Conservation (phyloP, 2,888 invertebrate species). For the Thera britannica region DNA sequence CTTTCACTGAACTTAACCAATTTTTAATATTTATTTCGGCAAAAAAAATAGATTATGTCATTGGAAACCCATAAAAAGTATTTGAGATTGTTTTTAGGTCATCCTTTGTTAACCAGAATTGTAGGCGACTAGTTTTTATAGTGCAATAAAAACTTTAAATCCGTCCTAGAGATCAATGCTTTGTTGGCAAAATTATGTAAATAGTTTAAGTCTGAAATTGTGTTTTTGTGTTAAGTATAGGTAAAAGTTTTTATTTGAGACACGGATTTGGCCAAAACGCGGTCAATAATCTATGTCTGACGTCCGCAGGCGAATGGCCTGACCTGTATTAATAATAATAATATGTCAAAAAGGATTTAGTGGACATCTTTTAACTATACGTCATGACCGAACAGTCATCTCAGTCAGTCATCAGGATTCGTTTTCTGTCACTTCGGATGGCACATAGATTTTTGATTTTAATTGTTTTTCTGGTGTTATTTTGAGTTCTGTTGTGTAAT, state of each 20-base stretch:
- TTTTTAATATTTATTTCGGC: constrained; percentile 42
- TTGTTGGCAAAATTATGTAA: constrained; percentile 20
- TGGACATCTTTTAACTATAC: too few relatives aligned
- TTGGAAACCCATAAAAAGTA: constrained; percentile 43
- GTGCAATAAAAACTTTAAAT: constrained; percentile 30
- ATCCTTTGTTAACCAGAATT: constrained; percentile 42
- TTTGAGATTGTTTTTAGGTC: constrained; percentile 42
- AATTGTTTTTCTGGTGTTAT: too few relatives aligned
- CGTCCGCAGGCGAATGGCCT: too few relatives aligned
- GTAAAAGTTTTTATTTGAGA: background rate
- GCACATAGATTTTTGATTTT: too few relatives aligned
- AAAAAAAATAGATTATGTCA: constrained; percentile 56
- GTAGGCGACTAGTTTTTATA: constrained; percentile 35
- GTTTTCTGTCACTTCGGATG: too few relatives aligned
- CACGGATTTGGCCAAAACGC: background rate
- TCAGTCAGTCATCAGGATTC: too few relatives aligned
- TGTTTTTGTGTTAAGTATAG: constrained; percentile 21
- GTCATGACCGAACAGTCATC: too few relatives aligned
- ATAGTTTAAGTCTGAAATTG: constrained; percentile 13
- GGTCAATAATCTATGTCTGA: background rate
- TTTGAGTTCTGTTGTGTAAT: too few relatives aligned
- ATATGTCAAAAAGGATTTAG: too few relatives aligned
- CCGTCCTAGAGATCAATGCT: constrained; percentile 26
- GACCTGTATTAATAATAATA: too few relatives aligned
- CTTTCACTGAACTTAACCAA: constrained; percentile 51